Percentiles rank a stretch among this genome's conserved stretches.
These are phyloP conservation scores for Anarhynchus alexandrinus DNA, from an alignment of 2,113 vertebrate species.

Conservation along the genomic window DNA sequence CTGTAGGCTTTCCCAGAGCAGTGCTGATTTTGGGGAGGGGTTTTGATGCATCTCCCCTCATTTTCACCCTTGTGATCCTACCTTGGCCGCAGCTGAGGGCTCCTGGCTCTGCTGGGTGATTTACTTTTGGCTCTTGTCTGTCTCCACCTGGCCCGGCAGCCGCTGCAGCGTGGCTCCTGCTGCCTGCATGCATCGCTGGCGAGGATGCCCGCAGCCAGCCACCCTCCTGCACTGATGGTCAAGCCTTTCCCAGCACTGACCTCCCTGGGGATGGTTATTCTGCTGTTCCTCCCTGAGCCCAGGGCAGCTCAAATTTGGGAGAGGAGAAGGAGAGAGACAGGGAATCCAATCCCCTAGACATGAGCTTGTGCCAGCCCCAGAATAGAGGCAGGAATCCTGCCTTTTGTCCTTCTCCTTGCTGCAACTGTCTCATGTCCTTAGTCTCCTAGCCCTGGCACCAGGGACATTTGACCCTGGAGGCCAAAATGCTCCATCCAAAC, in stretches of 20 bases:
- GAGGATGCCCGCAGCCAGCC: background rate
- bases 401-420: background rate
- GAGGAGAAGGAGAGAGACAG: background rate
- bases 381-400: background rate
- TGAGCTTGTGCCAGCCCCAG: background rate
- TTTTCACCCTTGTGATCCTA: background rate
- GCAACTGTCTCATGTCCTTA: background rate
- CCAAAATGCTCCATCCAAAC: background rate
- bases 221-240: background rate
- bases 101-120: background rate
- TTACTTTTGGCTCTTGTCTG: background rate
- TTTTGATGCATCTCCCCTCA: background rate
- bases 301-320: background rate
- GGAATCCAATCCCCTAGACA: background rate
- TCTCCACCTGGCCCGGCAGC: background rate
- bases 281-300: background rate
- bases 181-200: background rate
- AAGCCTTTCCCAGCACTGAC: background rate
- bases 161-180: background rate
- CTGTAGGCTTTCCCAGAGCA: background rate
- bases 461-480: background rate
- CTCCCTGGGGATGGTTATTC: background rate
- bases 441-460: background rate
- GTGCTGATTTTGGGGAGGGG: background rate
- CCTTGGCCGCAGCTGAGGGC: background rate